Conservation (phyloP, 2,113 vertebrate genomes). For the Neotragus pygmaeus region DNA sequence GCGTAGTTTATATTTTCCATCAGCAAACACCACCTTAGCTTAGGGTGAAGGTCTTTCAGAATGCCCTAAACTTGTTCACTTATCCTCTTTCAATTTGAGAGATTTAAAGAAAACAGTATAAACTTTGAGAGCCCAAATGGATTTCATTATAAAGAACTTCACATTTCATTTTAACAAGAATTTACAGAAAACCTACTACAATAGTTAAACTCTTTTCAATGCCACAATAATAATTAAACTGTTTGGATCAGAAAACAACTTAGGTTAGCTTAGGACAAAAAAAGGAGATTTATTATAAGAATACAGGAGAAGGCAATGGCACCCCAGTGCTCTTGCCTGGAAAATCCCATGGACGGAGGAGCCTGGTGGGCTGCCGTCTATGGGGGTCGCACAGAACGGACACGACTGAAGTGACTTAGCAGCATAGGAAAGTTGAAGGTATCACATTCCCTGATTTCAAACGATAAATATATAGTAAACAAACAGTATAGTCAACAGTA, state of each 20-base stretch:
- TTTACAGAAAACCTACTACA: not conserved
- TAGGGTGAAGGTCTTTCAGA: not conserved
- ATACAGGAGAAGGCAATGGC: no score
- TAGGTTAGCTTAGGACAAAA: not conserved
- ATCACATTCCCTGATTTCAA: not conserved
- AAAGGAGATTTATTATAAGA: not conserved
- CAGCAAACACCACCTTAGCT: not conserved
- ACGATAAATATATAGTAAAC: not conserved
- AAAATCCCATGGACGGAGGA: no score
- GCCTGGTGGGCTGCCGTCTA: no score
- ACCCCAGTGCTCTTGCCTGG: no score
- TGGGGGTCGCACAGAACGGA: no score
- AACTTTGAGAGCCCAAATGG: not conserved
- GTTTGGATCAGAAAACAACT: not conserved
- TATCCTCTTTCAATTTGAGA: not conserved
- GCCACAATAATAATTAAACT: not conserved
- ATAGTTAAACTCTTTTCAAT: not conserved
- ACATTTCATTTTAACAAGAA: constrained; percentile 4
- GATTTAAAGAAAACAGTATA: not conserved
- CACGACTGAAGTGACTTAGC: no score
- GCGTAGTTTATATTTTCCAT: not conserved
- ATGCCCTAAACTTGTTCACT: not conserved
- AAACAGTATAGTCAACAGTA: not conserved
- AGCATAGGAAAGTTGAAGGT: not conserved
- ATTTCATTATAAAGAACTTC: not conserved